Evolutionary conservation across 2,113 vertebrate genomes (phyloP).

Genomic region (Galemys pyrenaicus): DNA sequence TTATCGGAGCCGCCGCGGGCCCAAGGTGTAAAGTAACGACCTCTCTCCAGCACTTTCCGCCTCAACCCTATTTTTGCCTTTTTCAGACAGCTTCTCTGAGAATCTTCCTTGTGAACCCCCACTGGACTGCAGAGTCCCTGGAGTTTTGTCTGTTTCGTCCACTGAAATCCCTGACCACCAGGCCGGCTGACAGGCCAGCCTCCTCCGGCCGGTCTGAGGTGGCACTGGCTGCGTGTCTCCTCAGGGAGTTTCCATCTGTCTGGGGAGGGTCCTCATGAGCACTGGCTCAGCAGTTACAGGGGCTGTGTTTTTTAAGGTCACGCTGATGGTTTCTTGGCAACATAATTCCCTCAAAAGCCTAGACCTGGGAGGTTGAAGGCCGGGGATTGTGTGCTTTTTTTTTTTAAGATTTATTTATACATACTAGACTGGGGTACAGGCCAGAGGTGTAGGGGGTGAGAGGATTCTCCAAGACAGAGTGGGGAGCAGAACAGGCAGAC

Average conservation of each 20-base stretch:
- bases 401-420: too few relatives aligned
- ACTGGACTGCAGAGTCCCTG: background rate
- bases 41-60: background rate
- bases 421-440: too few relatives aligned
- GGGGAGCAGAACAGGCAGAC: too few relatives aligned
- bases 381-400: too few relatives aligned
- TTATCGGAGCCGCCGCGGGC: background rate
- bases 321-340: slow-evolving; percentile 2
- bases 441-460: too few relatives aligned
- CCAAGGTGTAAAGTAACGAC: background rate
- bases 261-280: background rate
- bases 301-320: background rate
- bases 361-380: too few relatives aligned
- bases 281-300: background rate
- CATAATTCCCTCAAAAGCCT: background rate
- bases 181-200: background rate
- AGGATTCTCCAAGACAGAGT: too few relatives aligned
- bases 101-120: background rate
- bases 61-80: background rate
- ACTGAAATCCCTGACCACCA: background rate
- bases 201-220: background rate
- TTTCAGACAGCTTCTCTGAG: background rate
- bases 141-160: background rate
- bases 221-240: background rate
- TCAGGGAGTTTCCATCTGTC: background rate